phyloP scores from a whole-genome alignment of 2,113 vertebrate genomes.

The Galemys pyrenaicus region DNA sequence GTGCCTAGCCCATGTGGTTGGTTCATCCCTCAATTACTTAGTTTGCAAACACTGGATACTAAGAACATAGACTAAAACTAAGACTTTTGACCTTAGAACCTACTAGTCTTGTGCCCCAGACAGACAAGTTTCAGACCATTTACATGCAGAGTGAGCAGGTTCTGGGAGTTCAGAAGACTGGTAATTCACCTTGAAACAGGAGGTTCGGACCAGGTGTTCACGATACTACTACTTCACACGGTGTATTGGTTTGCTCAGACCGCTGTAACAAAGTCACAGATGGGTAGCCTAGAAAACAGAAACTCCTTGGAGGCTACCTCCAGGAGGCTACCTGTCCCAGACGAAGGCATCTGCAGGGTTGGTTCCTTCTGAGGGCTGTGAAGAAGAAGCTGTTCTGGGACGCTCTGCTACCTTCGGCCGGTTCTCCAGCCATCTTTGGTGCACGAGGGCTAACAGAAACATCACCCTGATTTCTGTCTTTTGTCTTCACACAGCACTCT shows the following conservation, averaged over 20 bases:
- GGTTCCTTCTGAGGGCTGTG: neutral
- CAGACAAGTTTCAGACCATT: neutral
- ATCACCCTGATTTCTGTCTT: neutral
- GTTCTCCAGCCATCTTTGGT: neutral
- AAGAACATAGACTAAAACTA: neutral
- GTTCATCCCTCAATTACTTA: neutral
- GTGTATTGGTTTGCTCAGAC: neutral
- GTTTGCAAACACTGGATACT: neutral
- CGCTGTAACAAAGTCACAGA: neutral
- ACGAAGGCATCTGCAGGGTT: neutral
- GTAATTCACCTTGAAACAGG: neutral
- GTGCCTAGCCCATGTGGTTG: neutral
- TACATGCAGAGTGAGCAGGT: neutral
- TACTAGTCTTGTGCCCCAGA: neutral
- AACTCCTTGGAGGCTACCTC: neutral
- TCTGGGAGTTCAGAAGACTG: neutral
- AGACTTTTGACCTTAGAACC: neutral
- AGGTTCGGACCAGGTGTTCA: neutral
- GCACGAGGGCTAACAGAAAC: too few relatives aligned
- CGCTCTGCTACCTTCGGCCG: neutral
- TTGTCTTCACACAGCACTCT: neutral
- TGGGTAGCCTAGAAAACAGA: neutral
- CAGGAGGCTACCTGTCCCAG: neutral
- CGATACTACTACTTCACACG: neutral
- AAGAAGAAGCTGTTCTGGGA: neutral